Base-by-base conservation (phyloP, 1,140 invertebrate species). In the Lasioglossum albipes region DNA sequence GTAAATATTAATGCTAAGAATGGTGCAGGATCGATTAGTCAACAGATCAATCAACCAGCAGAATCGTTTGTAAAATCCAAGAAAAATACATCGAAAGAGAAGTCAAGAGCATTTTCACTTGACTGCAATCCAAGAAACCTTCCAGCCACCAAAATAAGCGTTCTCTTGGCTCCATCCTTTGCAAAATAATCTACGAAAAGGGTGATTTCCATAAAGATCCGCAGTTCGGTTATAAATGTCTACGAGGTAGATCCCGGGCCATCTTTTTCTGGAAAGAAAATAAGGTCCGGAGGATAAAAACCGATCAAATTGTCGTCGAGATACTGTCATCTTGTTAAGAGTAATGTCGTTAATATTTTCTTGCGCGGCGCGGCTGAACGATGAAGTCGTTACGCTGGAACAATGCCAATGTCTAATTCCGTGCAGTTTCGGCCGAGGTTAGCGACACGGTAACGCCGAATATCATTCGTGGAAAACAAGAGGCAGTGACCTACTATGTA, bases 361-460 rank as follows among this genome's bases (percentile, higher is more conserved):
- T 86, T 84, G 81, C 84, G 71, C 77, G 64, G 54, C 61, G n/a
- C 65, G 62, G 81, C 42, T 59, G 75, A 78, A 74, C 65, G 75
- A 87, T 86, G 85, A 86, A 87, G 81, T 87, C 84, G 85, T 87
- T 87, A 87, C 66, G 85, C 77, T 87, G 85, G 85, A 81, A 75
- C 84, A 41, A 36, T 31, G 85, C 85, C 85, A 87, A 83, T n/a
- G 69, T 87, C 82, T 84, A 87, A 87, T 87, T 83, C 86, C 81
- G 85, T 78, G 20, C 41, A 52, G 73, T 76, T 66, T 80, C 84
- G 65, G 22, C 45, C 20, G 62, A 64, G 79, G 59, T 76, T 27
- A 42, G 69, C 74, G 79, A 75, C 79, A 67, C 80, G 59, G 65
- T 49, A 70, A 49, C 65, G 27, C 61, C 73, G 84, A 84, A 73